Evolutionary conservation across 2,888 invertebrate species (phyloP).

Genomic region (Andrena minutula): DNA sequence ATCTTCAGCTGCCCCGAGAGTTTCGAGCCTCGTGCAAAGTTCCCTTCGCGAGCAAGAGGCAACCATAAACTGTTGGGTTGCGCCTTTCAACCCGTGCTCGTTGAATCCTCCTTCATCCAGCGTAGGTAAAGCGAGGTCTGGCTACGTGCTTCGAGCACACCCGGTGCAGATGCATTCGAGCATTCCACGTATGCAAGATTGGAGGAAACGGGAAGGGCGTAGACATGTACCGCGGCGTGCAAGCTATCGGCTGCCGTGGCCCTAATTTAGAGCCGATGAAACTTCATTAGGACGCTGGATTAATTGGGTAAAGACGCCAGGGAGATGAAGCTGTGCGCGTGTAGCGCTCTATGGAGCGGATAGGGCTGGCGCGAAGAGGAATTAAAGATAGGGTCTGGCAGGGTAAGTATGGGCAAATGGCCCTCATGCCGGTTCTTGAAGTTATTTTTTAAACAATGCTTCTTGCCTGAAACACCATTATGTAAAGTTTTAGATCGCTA

Average conservation of each 20-base stretch:
- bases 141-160: neutral
- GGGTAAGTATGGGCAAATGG: too few species aligned
- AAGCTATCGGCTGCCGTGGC: conserved; percentile 24
- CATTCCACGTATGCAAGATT: conserved; percentile 40
- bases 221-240: conserved; percentile 32
- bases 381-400: too few species aligned
- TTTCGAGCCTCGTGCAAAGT: too few species aligned
- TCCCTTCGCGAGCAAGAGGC: too few species aligned
- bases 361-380: neutral
- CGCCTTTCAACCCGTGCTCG: too few species aligned
- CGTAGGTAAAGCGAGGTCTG: neutral
- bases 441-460: too few species aligned
- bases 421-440: too few species aligned
- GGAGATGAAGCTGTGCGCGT: neutral
- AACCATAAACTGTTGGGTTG: too few species aligned
- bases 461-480: too few species aligned
- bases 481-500: too few species aligned
- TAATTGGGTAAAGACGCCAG: conserved; percentile 50
- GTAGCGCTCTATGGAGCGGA: neutral
- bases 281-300: conserved; percentile 61
- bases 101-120: too few species aligned
- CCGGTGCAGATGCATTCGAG: conserved; percentile 38
- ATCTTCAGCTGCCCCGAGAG: too few species aligned
- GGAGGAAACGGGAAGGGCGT: conserved; percentile 3
- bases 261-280: conserved; percentile 58